Evolutionary conservation across 2,797 vertebrate genomes (phyloP).

Genomic region (Rousettus madagascariensis): DNA sequence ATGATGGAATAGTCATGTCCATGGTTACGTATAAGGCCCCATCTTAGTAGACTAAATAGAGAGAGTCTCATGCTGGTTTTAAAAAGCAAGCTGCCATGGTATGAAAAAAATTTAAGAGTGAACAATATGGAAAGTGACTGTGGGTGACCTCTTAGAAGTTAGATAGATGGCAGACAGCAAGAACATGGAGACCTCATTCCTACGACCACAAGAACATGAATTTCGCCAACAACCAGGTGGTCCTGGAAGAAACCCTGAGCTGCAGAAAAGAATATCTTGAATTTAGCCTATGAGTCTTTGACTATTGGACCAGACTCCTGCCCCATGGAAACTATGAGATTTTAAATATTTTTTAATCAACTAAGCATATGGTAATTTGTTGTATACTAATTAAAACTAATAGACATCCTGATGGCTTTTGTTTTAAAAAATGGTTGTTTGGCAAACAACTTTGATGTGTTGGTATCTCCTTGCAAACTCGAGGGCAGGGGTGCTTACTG

Average conservation of each 20-base stretch:
- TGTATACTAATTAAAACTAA: background rate
- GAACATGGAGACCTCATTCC: background rate
- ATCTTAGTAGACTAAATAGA: background rate
- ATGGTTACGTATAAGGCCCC: background rate
- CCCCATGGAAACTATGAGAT: background rate
- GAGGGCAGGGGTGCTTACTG: background rate
- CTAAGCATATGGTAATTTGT: background rate
- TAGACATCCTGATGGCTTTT: background rate
- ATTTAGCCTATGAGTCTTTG: background rate
- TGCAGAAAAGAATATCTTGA: background rate
- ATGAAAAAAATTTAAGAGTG: background rate
- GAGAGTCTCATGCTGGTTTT: background rate
- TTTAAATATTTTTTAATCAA: background rate
- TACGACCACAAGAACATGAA: background rate
- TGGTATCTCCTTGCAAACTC: background rate
- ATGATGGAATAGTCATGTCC: background rate
- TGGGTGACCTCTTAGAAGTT: background rate
- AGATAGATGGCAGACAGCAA: background rate
- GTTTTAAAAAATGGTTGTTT: background rate
- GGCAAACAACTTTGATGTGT: background rate
- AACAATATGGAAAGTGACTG: background rate
- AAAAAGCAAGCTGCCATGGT: background rate
- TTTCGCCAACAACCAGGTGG: background rate
- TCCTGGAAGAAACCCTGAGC: background rate
- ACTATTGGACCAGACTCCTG: background rate